Evolutionary conservation across 2,888 invertebrate genomes (phyloP).

Genomic region (Euspilapteryx auroguttella): DNA sequence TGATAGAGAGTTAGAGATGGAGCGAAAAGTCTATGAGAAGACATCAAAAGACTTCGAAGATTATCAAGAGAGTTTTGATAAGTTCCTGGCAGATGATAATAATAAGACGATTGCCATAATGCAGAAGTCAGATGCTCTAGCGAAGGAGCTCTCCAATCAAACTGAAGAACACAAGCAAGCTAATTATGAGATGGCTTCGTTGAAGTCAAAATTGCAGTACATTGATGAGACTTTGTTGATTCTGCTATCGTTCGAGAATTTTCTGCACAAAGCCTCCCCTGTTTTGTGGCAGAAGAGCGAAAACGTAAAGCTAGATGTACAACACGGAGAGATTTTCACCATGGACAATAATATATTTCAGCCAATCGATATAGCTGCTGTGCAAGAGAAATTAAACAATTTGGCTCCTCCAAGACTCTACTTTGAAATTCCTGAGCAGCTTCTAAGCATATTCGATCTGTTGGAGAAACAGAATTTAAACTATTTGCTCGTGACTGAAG

Average conservation of each 20-base stretch:
- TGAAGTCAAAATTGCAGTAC: conserved; percentile 45
- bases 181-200: conserved; percentile 34
- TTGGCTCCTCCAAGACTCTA: conserved; percentile 32
- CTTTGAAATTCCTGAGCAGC: conserved; percentile 35
- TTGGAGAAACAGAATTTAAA: conserved; percentile 47
- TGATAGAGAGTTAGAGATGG: conserved; percentile 35
- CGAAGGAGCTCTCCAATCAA: conserved; percentile 31
- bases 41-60: conserved; percentile 39
- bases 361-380: conserved; percentile 19
- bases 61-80: conserved; percentile 44
- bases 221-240: conserved; percentile 41
- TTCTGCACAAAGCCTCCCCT: conserved; percentile 39
- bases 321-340: conserved; percentile 24
- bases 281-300: conserved; percentile 38
- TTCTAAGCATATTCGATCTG: conserved; percentile 27
- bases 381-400: conserved; percentile 19
- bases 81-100: conserved; percentile 45
- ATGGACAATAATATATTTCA: conserved; percentile 30
- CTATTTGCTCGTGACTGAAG: conserved; percentile 41
- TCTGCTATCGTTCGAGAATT: conserved; percentile 40
- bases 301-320: conserved; percentile 20
- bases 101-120: conserved; percentile 47
- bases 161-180: conserved; percentile 39
- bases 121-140: conserved; percentile 39
- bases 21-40: conserved; percentile 29